A percentile compares a stretch with the other conserved stretches of the same genome.
Conservation (phyloP, 2,888 invertebrate species). For the Crossocerus cetratus region DNA sequence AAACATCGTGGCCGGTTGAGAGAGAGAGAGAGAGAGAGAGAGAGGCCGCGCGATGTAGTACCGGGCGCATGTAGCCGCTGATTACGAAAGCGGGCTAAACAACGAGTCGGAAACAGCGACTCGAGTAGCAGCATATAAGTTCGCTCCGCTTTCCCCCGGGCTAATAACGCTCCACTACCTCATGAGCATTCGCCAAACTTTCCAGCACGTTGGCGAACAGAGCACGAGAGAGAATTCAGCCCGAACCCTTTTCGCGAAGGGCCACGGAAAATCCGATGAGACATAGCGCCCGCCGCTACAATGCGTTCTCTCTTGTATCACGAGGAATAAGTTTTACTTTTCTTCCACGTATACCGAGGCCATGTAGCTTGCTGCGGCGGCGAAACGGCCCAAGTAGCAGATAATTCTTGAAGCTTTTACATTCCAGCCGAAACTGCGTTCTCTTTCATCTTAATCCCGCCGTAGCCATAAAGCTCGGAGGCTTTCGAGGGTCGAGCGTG, state of each 20-base stretch:
- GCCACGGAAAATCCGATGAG: too few species aligned
- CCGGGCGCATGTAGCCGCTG: background rate
- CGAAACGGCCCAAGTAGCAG: background rate
- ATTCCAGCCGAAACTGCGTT: conserved; percentile 32
- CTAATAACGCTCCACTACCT: conserved; percentile 6
- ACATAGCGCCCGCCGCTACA: too few species aligned
- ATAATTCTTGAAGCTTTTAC: conserved; percentile 11
- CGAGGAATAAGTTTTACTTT: too few species aligned
- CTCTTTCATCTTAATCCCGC: conserved; percentile 42
- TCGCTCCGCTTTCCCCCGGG: background rate
- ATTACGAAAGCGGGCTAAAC: conserved; percentile 13
- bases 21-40: too few species aligned
- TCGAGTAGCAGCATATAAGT: background rate
- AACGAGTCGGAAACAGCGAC: background rate
- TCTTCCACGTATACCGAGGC: too few species aligned
- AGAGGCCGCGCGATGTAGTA: too few species aligned
- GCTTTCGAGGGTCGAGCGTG: conserved; percentile 19
- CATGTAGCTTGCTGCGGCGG: background rate
- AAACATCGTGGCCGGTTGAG: background rate
- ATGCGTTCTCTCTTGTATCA: too few species aligned
- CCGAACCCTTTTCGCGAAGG: too few species aligned
- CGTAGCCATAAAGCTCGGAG: conserved; percentile 27
- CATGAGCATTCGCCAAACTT: conserved; percentile 1
- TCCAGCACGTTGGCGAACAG: background rate
- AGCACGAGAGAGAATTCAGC: background rate